Evolutionary conservation across 2,797 vertebrate species (phyloP).

Genomic region (Myotis myotis): DNA sequence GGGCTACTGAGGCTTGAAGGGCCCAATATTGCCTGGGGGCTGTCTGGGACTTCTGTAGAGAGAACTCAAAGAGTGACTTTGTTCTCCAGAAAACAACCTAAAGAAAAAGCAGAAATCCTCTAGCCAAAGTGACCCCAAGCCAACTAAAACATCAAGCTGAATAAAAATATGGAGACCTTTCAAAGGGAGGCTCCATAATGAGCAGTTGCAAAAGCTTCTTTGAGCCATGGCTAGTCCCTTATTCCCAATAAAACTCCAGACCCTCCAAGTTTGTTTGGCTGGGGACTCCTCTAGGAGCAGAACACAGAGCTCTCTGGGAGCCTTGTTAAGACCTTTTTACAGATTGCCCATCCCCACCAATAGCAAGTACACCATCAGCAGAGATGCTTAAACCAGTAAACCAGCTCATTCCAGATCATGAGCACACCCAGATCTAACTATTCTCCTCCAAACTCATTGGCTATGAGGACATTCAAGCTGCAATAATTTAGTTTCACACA

Average conservation of each 20-base stretch:
- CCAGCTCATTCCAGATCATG: not conserved
- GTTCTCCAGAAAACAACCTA: slow-evolving; percentile 47
- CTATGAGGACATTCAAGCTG: slow-evolving; percentile 26
- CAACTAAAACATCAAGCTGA: slow-evolving; percentile 60
- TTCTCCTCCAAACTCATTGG: not conserved
- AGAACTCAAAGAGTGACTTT: slow-evolving; percentile 49
- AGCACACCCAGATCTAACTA: not conserved
- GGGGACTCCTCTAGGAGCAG: not conserved
- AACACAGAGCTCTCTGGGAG: slow-evolving; percentile 24
- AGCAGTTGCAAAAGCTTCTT: slow-evolving; percentile 45
- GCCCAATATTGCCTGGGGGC: not conserved
- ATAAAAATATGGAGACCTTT: slow-evolving; percentile 54
- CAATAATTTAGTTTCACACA: slow-evolving; percentile 60
- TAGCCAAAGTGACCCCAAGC: slow-evolving; percentile 31
- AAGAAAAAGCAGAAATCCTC: slow-evolving; percentile 57
- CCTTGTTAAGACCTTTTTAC: slow-evolving; percentile 23
- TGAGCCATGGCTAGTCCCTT: slow-evolving; percentile 21
- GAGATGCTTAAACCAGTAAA: slow-evolving; percentile 9
- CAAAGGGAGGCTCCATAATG: not conserved
- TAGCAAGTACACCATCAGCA: not conserved
- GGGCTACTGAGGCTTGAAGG: not conserved
- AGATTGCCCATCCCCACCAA: not conserved
- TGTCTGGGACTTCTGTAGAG: not conserved
- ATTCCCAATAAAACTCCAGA: slow-evolving; percentile 58
- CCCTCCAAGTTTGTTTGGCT: slow-evolving; percentile 35